A percentile compares a stretch with the other conserved stretches of the same genome.
Evolutionary conservation across 2,888 invertebrate genomes (phyloP).

Genomic region (Apodemia mormo): DNA sequence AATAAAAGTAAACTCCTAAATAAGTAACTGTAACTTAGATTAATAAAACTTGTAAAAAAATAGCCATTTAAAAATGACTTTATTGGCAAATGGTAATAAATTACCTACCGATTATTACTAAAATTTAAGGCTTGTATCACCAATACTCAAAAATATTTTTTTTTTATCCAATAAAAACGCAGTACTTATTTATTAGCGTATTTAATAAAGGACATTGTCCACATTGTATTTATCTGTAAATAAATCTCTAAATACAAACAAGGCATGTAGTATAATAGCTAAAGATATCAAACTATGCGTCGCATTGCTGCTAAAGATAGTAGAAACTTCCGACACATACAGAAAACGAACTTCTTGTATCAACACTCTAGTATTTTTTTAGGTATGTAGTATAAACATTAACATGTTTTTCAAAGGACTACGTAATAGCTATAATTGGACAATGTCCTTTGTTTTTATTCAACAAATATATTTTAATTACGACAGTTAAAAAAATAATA

Average conservation of each 20-base stretch:
- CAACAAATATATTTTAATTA: neutral
- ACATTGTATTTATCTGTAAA: too few species aligned
- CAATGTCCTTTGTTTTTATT: neutral
- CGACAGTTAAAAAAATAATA: neutral
- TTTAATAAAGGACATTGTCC: neutral
- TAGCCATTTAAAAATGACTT: neutral
- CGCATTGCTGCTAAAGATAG: neutral
- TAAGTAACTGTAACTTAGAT: neutral
- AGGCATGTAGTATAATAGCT: too few species aligned
- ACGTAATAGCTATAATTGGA: neutral
- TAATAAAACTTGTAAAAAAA: neutral
- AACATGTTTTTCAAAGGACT: too few species aligned
- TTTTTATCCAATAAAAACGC: neutral
- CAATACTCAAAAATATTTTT: neutral
- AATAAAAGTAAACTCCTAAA: neutral
- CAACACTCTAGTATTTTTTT: too few species aligned
- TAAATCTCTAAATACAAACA: neutral
- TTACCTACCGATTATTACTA: constrained; percentile 3
- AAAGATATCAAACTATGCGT: too few species aligned
- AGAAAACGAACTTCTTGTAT: too few species aligned
- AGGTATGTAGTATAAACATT: too few species aligned
- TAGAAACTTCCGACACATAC: too few species aligned
- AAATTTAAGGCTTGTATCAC: neutral
- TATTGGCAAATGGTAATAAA: neutral
- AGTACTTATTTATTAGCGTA: neutral